Percentiles rank a stretch among this genome's conserved stretches.
Conservation (phyloP, 2,797 vertebrate genomes). For the Microctenopoma lineatum region DNA sequence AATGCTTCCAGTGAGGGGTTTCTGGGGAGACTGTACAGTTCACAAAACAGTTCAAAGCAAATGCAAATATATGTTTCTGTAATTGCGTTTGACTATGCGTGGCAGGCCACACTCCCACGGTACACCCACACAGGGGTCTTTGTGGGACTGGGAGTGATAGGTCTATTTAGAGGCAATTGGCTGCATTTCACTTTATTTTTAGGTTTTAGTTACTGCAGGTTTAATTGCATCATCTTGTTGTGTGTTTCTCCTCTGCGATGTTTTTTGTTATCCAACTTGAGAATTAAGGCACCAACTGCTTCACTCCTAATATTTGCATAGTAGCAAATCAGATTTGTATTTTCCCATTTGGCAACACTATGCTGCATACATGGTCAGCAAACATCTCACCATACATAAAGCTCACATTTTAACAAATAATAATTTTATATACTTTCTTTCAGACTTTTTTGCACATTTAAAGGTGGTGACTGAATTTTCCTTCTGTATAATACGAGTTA, state of each 20-base stretch:
- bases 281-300: neutral
- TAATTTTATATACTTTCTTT: neutral
- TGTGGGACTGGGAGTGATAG: neutral
- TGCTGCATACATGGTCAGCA: neutral
- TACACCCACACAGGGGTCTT: constrained; percentile 2
- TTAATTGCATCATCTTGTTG: neutral
- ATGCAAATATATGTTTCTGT: neutral
- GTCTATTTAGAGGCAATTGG: neutral
- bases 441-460: neutral
- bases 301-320: neutral
- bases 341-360: neutral
- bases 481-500: neutral
- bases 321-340: too few relatives aligned
- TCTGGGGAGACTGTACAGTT: neutral
- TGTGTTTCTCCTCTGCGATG: neutral
- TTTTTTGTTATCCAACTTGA: too few relatives aligned
- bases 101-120: neutral
- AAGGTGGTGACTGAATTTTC: neutral
- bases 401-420: too few relatives aligned
- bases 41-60: neutral
- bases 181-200: neutral
- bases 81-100: neutral
- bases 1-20: too few relatives aligned
- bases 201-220: neutral
- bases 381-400: too few relatives aligned